Percentiles rank a stretch among this genome's conserved stretches.
Conservation (phyloP, 2,888 invertebrate species). For the Hesperia comma region DNA sequence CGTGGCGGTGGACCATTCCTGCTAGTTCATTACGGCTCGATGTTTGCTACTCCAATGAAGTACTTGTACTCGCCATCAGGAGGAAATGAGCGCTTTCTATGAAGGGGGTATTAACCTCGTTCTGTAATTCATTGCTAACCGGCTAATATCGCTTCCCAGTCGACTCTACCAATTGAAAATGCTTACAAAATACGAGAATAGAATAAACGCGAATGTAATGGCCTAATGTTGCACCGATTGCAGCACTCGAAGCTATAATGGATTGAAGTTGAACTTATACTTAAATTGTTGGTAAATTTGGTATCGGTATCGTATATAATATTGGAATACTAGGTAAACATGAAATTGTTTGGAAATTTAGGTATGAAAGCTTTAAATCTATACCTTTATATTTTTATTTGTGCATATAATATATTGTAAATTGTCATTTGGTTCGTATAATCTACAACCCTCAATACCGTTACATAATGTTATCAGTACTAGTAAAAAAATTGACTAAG, state of each 20-base stretch:
- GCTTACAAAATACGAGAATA: slow-evolving; percentile 38
- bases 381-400: too few relatives aligned
- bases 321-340: too few relatives aligned
- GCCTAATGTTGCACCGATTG: slow-evolving; percentile 37
- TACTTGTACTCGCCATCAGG: slow-evolving; percentile 52
- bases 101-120: slow-evolving; percentile 57
- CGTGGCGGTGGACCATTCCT: slow-evolving; percentile 64
- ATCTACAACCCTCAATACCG: too few relatives aligned
- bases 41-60: slow-evolving; percentile 70
- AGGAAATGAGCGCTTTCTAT: slow-evolving; percentile 69
- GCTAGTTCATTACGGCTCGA: slow-evolving; percentile 65
- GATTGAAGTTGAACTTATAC: slow-evolving; percentile 35
- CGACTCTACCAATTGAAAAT: slow-evolving; percentile 36
- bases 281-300: slow-evolving; percentile 29
- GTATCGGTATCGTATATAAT: too few relatives aligned
- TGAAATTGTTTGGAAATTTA: too few relatives aligned
- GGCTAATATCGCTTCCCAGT: slow-evolving; percentile 40
- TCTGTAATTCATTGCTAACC: slow-evolving; percentile 48
- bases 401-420: too few relatives aligned
- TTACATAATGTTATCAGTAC: too few relatives aligned
- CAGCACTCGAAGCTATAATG: slow-evolving; percentile 22
- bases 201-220: slow-evolving; percentile 35
- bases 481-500: too few relatives aligned
- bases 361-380: too few relatives aligned
- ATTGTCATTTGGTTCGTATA: too few relatives aligned